phyloP scores from a whole-genome alignment of 2,888 invertebrate species.

The Adela reaumurella region DNA sequence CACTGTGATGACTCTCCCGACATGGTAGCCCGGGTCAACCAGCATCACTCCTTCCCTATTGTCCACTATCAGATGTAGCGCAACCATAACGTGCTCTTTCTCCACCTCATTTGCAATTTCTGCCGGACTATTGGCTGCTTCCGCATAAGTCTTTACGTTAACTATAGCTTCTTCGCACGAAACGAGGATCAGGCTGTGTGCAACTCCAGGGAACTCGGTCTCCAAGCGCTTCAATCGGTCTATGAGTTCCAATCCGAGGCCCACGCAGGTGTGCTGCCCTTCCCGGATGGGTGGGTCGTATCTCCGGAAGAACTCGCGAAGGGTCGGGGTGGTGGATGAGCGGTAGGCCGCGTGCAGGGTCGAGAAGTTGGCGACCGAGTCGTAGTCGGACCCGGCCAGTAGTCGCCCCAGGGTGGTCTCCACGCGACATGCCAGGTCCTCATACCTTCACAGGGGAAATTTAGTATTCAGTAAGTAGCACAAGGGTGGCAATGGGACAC shows the following conservation, averaged over 20 bases:
- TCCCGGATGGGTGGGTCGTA: constrained; percentile 67
- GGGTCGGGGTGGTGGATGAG: constrained; percentile 53
- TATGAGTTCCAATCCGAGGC: constrained; percentile 76
- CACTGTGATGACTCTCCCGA: constrained; percentile 78
- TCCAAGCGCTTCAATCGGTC: constrained; percentile 59
- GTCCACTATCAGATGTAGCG: constrained; percentile 68
- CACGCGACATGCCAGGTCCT: constrained; percentile 74
- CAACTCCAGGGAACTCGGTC: constrained; percentile 62
- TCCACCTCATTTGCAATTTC: constrained; percentile 62
- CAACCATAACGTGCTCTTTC: constrained; percentile 86
- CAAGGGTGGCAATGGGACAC: too few species aligned
- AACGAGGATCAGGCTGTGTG: constrained; percentile 59
- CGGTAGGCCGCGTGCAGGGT: constrained; percentile 63
- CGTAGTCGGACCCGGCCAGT: constrained; percentile 82
- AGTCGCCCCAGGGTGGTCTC: constrained; percentile 77
- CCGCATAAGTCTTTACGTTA: constrained; percentile 53
- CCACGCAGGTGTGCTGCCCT: constrained; percentile 84
- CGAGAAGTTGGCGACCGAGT: constrained; percentile 84
- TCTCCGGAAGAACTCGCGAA: constrained; percentile 70
- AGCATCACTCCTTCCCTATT: constrained; percentile 75
- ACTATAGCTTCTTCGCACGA: constrained; percentile 85
- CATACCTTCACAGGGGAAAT: too few species aligned
- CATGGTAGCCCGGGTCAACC: constrained; percentile 89
- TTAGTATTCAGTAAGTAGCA: too few species aligned
- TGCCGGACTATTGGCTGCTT: constrained; percentile 51